Base-by-base conservation (phyloP, 2,888 invertebrate genomes). In the Eupithecia tripunctaria region DNA sequence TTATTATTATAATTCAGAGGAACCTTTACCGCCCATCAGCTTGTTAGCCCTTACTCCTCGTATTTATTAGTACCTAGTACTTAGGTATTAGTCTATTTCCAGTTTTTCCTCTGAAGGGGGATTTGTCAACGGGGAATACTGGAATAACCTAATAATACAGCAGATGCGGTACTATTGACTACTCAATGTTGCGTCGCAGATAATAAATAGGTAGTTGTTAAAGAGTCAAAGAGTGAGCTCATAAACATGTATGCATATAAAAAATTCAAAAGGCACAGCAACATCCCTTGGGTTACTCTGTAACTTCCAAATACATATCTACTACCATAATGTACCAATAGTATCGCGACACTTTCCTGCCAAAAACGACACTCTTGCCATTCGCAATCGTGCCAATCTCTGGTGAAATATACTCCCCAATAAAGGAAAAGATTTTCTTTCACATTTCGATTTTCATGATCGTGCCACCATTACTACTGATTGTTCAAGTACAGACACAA, bases 351-450 rank as follows among this genome's bases (percentile, higher is more conserved):
- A 68, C 43, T 68, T 70, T 67, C 62, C 56, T 67, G 62, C 21
- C 47, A 56, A 59, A 72, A 63, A 27, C 43, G 27, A 15, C 38
- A 56, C 18, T 41, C 59, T 36, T 51, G 62, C 62, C 67, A 70
- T 27, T 29, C 62, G 41, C 62, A 67, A 73, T 63, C 41, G 41
- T 32, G 27, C 38, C 67, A 41, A 25, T 56, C 21, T 25, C 56
- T 56, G 25, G 56, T 21, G 25, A 56, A 56, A 56, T 56, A 56
- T 56, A 25, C 56, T 12, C 21, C 25, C 25, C 56, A 56, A 69
- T 69, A 69, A 67, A 63, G n/a, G 66, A 38, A 69, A 69, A 65
- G 15, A 64, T 65, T 72, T 65, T 59, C 32, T 15, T 43, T 32
- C 63, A 47, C 62, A 29, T 66, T 66, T 62, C 36, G 62, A 62